phyloP scores from a whole-genome alignment of 2,113 vertebrate species.

The Corythoichthys haematopterus region DNA sequence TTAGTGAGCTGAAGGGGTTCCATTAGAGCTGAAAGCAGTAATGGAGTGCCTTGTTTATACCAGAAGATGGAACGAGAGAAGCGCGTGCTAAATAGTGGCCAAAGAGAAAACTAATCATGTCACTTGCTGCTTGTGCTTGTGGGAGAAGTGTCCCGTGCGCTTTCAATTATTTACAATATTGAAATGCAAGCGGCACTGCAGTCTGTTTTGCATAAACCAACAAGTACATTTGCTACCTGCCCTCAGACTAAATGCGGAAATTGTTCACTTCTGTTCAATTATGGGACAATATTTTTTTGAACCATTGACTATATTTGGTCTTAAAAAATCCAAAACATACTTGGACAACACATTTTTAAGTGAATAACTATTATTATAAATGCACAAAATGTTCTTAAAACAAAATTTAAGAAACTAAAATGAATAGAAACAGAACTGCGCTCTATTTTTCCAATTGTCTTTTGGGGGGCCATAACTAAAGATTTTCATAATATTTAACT shows the following conservation, averaged over 20 bases:
- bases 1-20: slow-evolving; percentile 37
- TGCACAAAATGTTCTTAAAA: too few species aligned
- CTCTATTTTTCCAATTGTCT: too few species aligned
- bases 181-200: slow-evolving; percentile 14
- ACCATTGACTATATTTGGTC: too few species aligned
- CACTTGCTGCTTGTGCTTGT: slow-evolving; percentile 1
- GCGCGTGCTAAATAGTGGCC: background rate
- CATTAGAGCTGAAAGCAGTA: slow-evolving; percentile 2
- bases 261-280: too few species aligned
- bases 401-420: too few species aligned
- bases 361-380: too few species aligned
- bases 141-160: slow-evolving; percentile 1
- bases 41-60: background rate
- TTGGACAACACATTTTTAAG: too few species aligned
- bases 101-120: background rate
- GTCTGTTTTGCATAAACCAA: slow-evolving; percentile 19
- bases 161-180: slow-evolving; percentile 21
- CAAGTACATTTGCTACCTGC: background rate
- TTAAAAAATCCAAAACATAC: too few species aligned
- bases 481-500: too few species aligned
- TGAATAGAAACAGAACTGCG: too few species aligned
- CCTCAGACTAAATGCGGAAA: background rate
- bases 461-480: too few species aligned
- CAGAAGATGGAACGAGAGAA: background rate
- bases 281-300: too few species aligned